Percentiles rank a stretch among this genome's conserved stretches.
phyloP scores from a whole-genome alignment of 2,797 vertebrate genomes.

The Enteromius paludinosus region DNA sequence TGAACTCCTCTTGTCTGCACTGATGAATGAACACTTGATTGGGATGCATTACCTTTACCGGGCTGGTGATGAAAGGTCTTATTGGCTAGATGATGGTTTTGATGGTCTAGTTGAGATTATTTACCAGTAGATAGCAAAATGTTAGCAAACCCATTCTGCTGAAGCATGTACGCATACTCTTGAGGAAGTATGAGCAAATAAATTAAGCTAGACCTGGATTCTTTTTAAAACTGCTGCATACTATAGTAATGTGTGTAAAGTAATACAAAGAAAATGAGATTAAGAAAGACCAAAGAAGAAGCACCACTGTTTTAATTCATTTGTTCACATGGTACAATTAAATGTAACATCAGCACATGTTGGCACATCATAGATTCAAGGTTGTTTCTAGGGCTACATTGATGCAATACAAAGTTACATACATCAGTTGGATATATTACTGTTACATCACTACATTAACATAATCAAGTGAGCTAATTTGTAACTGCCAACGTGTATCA shows the following conservation, averaged over 20 bases:
- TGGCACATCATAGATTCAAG: conserved; percentile 39
- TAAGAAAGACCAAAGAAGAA: conserved; percentile 9
- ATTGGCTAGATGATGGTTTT: background rate
- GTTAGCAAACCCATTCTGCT: too few relatives aligned
- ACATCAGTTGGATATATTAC: conserved; percentile 43
- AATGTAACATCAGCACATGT: conserved; percentile 53
- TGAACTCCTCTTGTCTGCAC: conserved; percentile 23
- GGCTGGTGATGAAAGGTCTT: conserved; percentile 33
- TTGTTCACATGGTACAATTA: conserved; percentile 51
- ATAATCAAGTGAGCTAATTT: conserved; percentile 21
- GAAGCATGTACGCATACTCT: background rate
- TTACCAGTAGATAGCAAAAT: background rate
- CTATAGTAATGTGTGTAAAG: background rate
- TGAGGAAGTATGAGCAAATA: background rate
- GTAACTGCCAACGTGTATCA: background rate
- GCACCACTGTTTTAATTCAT: conserved; percentile 55
- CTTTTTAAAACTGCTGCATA: background rate
- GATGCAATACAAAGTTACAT: conserved; percentile 68
- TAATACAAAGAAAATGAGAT: background rate
- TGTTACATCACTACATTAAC: conserved; percentile 43
- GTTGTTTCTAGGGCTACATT: conserved; percentile 70
- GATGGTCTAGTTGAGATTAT: background rate
- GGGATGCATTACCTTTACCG: conserved; percentile 34
- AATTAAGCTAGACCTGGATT: background rate
- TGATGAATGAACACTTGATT: conserved; percentile 50